Evolutionary conservation across 2,888 invertebrate genomes (phyloP).

Genomic region (Alentia gelatinosa): DNA sequence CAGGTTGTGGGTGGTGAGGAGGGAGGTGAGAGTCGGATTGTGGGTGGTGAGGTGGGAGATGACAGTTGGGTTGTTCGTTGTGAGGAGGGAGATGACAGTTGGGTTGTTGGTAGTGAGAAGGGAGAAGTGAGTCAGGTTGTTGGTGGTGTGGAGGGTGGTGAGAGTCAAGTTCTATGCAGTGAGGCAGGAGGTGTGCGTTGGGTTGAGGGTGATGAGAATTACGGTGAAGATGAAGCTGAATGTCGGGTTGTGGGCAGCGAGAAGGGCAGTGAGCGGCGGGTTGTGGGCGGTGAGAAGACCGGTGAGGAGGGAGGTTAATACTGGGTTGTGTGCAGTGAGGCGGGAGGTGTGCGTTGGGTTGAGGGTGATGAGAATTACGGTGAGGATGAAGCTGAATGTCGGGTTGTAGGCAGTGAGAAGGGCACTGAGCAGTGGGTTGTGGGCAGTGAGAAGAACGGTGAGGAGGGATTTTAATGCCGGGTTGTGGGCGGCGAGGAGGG

Average conservation of each 20-base stretch:
- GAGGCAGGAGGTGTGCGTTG: neutral
- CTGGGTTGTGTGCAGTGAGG: neutral
- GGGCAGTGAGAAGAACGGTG: neutral
- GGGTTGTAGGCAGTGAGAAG: neutral
- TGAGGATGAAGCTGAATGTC: neutral
- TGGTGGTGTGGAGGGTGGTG: neutral
- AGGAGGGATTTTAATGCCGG: neutral
- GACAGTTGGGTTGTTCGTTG: neutral
- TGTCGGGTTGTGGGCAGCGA: neutral
- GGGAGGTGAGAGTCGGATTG: neutral
- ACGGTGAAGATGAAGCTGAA: no score
- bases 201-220: neutral
- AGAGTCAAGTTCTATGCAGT: neutral
- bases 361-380: neutral
- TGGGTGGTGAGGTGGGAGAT: neutral
- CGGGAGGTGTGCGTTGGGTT: neutral
- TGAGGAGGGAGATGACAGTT: neutral
- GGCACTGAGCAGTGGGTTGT: neutral
- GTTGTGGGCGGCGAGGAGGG: neutral
- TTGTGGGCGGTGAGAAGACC: neutral
- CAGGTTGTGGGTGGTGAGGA: neutral
- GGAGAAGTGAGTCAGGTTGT: neutral
- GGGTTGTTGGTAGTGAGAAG: neutral
- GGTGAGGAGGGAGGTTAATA: neutral
- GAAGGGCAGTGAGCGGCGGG: neutral